These are phyloP conservation scores for Pungitius pungitius DNA, from an alignment of 2,113 vertebrate genomes.

Conservation along the genomic window DNA sequence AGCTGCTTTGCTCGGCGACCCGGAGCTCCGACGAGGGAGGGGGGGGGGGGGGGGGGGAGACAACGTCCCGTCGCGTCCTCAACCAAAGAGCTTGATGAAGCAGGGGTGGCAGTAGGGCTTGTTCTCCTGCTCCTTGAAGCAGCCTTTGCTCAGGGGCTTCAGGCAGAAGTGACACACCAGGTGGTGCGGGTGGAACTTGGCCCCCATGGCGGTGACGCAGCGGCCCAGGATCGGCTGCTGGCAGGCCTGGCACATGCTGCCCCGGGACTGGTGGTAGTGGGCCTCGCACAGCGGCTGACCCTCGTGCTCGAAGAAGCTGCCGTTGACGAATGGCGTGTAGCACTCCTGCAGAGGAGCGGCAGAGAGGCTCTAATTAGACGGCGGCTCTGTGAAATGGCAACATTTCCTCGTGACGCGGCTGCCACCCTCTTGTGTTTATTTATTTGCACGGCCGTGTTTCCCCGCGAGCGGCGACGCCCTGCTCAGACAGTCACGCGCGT, in stretches of 20 bases:
- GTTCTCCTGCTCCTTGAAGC: slow-evolving; percentile 92
- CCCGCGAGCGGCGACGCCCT: neutral
- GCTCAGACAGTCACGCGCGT: neutral
- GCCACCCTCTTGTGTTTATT: no score
- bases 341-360: slow-evolving; percentile 81
- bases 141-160: slow-evolving; percentile 91
- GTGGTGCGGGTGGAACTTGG: slow-evolving; percentile 93
- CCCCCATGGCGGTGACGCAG: slow-evolving; percentile 91
- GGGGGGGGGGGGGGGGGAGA: neutral
- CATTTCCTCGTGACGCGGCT: slow-evolving; percentile 42
- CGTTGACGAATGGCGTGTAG: slow-evolving; percentile 88
- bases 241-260: slow-evolving; percentile 90
- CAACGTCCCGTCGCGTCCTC: slow-evolving; percentile 31
- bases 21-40: no score
- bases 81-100: slow-evolving; percentile 89
- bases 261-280: slow-evolving; percentile 90
- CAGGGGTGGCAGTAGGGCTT: slow-evolving; percentile 95
- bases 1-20: slow-evolving; percentile 28
- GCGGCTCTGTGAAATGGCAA: slow-evolving; percentile 23
- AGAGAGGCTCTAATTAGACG: slow-evolving; percentile 20
- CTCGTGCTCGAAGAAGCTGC: slow-evolving; percentile 92
- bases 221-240: slow-evolving; percentile 91
- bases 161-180: slow-evolving; percentile 93
- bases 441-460: neutral
- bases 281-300: slow-evolving; percentile 90